A percentile compares a stretch with the other conserved stretches of the same genome.
phyloP scores from a whole-genome alignment of 2,113 vertebrate genomes.

The Trochalopteron elliotii region DNA sequence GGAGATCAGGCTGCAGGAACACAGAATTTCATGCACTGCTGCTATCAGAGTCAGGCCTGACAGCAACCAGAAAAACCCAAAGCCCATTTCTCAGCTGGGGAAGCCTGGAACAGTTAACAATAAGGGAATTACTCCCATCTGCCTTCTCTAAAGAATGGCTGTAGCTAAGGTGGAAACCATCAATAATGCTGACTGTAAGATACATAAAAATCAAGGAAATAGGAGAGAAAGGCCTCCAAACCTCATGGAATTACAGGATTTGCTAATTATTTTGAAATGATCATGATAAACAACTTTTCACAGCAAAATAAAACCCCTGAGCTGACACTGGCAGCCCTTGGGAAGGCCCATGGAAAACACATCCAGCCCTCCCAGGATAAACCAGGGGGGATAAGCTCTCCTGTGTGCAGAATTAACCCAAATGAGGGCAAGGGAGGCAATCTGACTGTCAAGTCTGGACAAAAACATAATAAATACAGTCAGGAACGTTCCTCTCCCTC shows the following conservation, averaged over 20 bases:
- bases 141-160: neutral
- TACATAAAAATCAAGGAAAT: neutral
- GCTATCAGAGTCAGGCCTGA: accelerated
- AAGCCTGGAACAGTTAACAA: neutral
- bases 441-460: neutral
- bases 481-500: neutral
- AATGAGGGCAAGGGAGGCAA: neutral
- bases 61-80: neutral
- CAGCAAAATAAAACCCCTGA: neutral
- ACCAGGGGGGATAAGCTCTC: neutral
- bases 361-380: accelerated
- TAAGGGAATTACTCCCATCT: neutral
- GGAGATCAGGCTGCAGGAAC: neutral
- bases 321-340: neutral
- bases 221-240: neutral
- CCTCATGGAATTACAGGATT: neutral
- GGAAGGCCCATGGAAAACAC: neutral
- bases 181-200: neutral
- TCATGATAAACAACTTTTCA: accelerated
- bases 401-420: neutral
- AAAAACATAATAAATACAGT: neutral
- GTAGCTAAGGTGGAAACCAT: neutral
- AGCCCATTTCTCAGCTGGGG: neutral
- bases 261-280: neutral
- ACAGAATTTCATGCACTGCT: neutral